phyloP scores from a whole-genome alignment of 2,797 vertebrate species.

The Octomys mimax region DNA sequence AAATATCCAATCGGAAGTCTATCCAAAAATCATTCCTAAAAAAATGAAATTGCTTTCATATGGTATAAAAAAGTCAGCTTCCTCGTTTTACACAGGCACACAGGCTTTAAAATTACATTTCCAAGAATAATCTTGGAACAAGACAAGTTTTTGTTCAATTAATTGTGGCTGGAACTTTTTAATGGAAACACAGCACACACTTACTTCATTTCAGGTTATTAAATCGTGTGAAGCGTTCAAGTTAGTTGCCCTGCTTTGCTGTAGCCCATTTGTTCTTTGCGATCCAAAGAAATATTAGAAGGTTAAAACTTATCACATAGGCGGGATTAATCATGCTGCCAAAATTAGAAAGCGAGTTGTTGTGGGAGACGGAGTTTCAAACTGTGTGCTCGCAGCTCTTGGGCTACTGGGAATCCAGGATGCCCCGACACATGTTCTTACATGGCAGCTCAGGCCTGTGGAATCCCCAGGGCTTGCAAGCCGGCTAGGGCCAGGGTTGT shows the following conservation, averaged over 20 bases:
- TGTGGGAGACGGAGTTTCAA: conserved; percentile 84
- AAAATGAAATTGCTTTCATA: conserved; percentile 85
- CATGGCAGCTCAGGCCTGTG: conserved; percentile 69
- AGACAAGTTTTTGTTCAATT: conserved; percentile 86
- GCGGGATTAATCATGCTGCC: conserved; percentile 86
- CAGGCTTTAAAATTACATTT: conserved; percentile 86
- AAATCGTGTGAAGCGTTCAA: conserved; percentile 83
- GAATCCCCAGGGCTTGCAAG: conserved; percentile 59
- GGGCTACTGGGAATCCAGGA: conserved; percentile 53
- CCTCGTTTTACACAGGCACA: conserved; percentile 80
- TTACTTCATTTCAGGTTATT: conserved; percentile 86
- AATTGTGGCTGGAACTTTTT: conserved; percentile 87
- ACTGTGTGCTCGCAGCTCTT: conserved; percentile 71
- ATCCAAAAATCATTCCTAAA: conserved; percentile 85
- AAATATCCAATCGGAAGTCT: conserved; percentile 89
- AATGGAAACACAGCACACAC: conserved; percentile 82
- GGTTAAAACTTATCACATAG: conserved; percentile 84
- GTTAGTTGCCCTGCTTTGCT: conserved; percentile 81
- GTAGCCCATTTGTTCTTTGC: conserved; percentile 83
- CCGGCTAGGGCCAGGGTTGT: conserved; percentile 11
- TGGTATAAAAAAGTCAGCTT: conserved; percentile 85
- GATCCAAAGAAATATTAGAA: conserved; percentile 85
- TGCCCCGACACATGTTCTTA: conserved; percentile 69
- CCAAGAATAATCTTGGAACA: conserved; percentile 87
- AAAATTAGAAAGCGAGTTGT: conserved; percentile 86